Conservation (phyloP, 2,797 vertebrate genomes). For the Sebastes iracundus region DNA sequence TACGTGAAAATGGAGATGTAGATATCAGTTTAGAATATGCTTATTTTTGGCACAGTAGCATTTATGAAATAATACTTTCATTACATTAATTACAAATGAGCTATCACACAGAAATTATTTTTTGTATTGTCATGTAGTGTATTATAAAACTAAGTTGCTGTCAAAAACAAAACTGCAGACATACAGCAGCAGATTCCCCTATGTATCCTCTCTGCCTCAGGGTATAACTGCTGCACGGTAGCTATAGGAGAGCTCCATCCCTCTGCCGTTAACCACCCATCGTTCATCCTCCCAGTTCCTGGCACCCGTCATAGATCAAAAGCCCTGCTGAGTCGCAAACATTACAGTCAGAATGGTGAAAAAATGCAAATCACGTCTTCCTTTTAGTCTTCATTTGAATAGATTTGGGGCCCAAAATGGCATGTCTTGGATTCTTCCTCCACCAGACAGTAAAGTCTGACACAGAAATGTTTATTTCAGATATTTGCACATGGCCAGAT, state of each 20-base stretch:
- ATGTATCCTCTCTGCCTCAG: slow-evolving; percentile 14
- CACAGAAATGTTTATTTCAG: slow-evolving; percentile 28
- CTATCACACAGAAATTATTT: not conserved
- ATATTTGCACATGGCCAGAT: slow-evolving; percentile 37
- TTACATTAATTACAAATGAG: not conserved
- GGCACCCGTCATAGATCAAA: slow-evolving; percentile 32
- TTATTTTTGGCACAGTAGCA: not conserved
- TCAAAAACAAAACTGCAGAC: slow-evolving; percentile 13
- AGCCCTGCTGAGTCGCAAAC: slow-evolving; percentile 38
- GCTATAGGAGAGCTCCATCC: slow-evolving; percentile 36
- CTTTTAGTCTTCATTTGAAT: slow-evolving; percentile 25
- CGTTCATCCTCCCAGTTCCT: slow-evolving; percentile 40
- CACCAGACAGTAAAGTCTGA: slow-evolving; percentile 39
- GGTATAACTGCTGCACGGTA: slow-evolving; percentile 3
- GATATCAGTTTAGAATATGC: not conserved
- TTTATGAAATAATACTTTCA: not conserved
- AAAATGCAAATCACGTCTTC: slow-evolving; percentile 51
- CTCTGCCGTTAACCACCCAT: slow-evolving; percentile 61
- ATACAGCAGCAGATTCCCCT: not conserved
- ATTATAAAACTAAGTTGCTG: not conserved
- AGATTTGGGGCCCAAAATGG: slow-evolving; percentile 5
- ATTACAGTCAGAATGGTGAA: slow-evolving; percentile 38
- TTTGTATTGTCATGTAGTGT: not conserved
- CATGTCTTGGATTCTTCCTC: not conserved
- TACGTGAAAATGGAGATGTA: not conserved